A percentile compares a stretch with the other conserved stretches of the same genome.
Evolutionary conservation across 2,888 invertebrate genomes (phyloP).

Genomic region (Dromius quadrimaculatus): DNA sequence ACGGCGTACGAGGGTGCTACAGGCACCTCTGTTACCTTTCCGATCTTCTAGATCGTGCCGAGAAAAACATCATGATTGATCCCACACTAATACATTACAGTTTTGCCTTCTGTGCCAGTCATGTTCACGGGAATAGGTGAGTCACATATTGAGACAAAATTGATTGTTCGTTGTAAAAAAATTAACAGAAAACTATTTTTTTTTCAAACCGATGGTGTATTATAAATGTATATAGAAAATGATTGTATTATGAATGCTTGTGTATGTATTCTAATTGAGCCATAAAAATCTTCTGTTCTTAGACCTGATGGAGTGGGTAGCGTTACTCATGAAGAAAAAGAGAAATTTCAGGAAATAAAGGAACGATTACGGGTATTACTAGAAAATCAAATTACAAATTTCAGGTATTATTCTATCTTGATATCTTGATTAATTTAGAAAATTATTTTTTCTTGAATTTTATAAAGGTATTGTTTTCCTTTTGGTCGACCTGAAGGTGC

Average conservation of each 20-base stretch:
- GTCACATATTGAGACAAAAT: too few species aligned
- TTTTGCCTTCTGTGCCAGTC: slow-evolving; percentile 99
- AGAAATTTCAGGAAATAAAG: slow-evolving; percentile 97
- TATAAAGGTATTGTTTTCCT: slow-evolving; percentile 91
- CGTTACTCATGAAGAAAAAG: slow-evolving; percentile 97
- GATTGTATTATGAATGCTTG: too few species aligned
- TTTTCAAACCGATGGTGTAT: too few species aligned
- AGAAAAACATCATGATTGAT: slow-evolving; percentile 93
- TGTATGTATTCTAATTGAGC: too few species aligned
- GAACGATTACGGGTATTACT: slow-evolving; percentile 91
- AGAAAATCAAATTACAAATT: slow-evolving; percentile 99
- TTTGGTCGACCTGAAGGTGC: slow-evolving; percentile 99
- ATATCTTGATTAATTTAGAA: not conserved
- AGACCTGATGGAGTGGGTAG: slow-evolving; percentile 99
- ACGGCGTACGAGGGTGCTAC: slow-evolving; percentile 97
- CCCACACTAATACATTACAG: slow-evolving; percentile 99
- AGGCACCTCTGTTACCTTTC: slow-evolving; percentile 96
- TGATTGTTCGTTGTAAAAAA: too few species aligned
- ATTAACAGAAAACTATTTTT: too few species aligned
- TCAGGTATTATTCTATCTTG: slow-evolving; percentile 73
- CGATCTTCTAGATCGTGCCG: slow-evolving; percentile 94
- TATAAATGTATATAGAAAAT: too few species aligned
- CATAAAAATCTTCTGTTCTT: too few species aligned
- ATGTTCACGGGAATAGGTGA: slow-evolving; percentile 98
- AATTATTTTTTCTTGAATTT: slow-evolving; percentile 15